Base-by-base conservation (phyloP, 2,113 vertebrate genomes). In the Thamnophis sirtalis region DNA sequence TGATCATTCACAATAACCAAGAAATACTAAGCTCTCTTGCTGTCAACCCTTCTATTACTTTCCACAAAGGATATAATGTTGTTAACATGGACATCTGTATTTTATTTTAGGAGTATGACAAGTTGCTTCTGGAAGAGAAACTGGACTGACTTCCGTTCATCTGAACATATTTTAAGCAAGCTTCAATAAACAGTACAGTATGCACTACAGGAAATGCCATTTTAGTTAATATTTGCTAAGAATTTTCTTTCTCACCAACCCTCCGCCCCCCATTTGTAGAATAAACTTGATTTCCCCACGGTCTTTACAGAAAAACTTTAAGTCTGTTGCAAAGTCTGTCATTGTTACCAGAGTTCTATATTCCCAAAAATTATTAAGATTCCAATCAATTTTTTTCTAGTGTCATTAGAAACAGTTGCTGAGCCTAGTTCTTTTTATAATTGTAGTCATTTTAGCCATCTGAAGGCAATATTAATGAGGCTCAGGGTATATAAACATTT, bases 111-210 rank as follows among this genome's bases (percentile, higher is more conserved):
- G 92, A 94, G 1, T 91, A 92, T 93, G 88, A 9, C 58, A 89
- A 93, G 48, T 92, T 91, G 80, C 92, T 89, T 11, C 0, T 0
- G 89, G 92, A 87, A 84, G 26, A 21, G 17, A 63, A 54, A 84
- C n/a, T 49, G 68, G 21, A 91, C 87, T 91, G 91, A 92, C 88
- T 95, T 94, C 92, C 58, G 33, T 96, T 91, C 91, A 88, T 88
- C 86, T 87, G 89, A 95, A 93, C 90, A 93, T 92, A 94, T 96
- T 95, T 94, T 96, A 92, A 95, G 92, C 91, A 88, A 88, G 89
- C 88, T 56, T 95, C 89, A 89, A 43, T 94, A 89, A 85, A 60
- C 55, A 96, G 53, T 51, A 43, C 73, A 80, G 33, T 89, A 93
- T 87, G 91, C 93, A 91, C 92, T 94, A 84, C 94, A 96, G 94